These are phyloP conservation scores for Micrasema minimum DNA, from an alignment of 1,140 invertebrate genomes.

Conservation along the genomic window DNA sequence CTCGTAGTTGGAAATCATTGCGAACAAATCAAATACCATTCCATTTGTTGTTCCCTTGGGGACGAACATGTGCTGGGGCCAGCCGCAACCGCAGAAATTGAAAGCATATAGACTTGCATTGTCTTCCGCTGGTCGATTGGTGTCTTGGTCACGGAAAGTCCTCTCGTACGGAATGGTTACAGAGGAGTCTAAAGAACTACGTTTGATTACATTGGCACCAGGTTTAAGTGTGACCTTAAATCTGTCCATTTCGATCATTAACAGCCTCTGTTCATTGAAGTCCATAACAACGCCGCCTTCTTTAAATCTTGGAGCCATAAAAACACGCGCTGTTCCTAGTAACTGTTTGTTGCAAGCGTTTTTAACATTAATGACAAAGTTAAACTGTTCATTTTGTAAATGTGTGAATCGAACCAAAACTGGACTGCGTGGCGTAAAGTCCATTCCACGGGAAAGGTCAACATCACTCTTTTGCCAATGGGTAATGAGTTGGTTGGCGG, in stretches of 20 bases:
- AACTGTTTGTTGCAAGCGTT: constrained; percentile 63
- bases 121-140: constrained; percentile 57
- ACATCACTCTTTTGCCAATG: constrained; percentile 81
- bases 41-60: constrained; percentile 76
- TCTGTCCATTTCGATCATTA: constrained; percentile 72
- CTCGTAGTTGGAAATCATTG: constrained; percentile 77
- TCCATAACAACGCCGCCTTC: constrained; percentile 65
- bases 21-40: constrained; percentile 73
- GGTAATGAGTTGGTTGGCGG: constrained; percentile 70
- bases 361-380: constrained; percentile 72
- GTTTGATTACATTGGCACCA: constrained; percentile 68
- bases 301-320: constrained; percentile 69
- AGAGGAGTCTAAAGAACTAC: constrained; percentile 69
- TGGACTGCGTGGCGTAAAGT: constrained; percentile 78
- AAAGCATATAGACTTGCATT: constrained; percentile 57
- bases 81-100: constrained; percentile 69
- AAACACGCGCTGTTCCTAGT: constrained; percentile 70
- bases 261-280: constrained; percentile 65
- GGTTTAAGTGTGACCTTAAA: constrained; percentile 68
- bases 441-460: constrained; percentile 78
- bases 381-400: constrained; percentile 77
- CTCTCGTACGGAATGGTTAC: constrained; percentile 74
- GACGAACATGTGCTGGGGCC: constrained; percentile 78
- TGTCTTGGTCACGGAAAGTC: constrained; percentile 70
- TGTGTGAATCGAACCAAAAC: constrained; percentile 78